Conservation (phyloP, 2,113 vertebrate genomes). For the Cyanoramphus novaezelandiae region DNA sequence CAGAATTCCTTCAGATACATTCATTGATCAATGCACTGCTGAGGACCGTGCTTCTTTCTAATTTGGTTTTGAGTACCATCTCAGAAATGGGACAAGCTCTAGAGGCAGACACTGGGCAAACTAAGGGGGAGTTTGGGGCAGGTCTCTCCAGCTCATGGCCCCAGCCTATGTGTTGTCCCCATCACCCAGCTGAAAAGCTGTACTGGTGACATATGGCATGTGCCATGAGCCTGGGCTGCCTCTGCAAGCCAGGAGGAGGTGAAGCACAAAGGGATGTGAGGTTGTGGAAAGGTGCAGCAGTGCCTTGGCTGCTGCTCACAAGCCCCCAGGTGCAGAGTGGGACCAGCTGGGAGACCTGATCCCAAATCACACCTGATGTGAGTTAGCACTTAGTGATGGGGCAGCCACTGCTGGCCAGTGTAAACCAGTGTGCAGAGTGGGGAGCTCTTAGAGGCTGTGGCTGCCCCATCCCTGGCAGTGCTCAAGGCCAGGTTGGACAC, state of each 20-base stretch:
- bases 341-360: neutral
- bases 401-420: neutral
- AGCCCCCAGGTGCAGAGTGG: fast-evolving
- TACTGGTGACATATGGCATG: neutral
- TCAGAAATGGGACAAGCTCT: neutral
- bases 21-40: neutral
- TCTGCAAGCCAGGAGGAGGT: neutral
- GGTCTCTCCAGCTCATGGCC: neutral
- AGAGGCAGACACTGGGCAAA: neutral
- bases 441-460: neutral
- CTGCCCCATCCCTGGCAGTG: neutral
- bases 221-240: neutral
- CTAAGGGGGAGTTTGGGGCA: neutral
- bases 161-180: neutral
- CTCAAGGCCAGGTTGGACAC: neutral
- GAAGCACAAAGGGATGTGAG: fast-evolving
- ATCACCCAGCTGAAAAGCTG: fast-evolving
- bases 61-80: neutral
- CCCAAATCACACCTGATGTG: neutral
- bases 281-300: neutral
- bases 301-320: neutral
- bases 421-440: neutral
- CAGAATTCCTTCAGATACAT: neutral
- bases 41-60: neutral
- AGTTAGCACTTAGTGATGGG: fast-evolving